These are phyloP conservation scores for Passer montanus DNA, from an alignment of 2,113 vertebrate genomes.

Conservation along the genomic window DNA sequence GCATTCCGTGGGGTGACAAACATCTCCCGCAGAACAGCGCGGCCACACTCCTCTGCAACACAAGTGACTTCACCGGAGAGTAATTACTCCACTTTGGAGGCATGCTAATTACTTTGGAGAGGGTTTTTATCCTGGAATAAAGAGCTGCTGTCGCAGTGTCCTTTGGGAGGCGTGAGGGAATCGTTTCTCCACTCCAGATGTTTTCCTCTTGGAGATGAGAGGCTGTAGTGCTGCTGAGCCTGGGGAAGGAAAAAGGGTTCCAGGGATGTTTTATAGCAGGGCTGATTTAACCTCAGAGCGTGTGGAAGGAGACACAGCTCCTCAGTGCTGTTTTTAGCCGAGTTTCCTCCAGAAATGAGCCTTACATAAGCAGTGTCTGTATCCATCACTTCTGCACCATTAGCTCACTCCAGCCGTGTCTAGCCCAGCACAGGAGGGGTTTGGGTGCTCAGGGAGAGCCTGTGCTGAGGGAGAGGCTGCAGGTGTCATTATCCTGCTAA, in stretches of 20 bases:
- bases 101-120: conserved; percentile 38
- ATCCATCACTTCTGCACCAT: not conserved
- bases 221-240: not conserved
- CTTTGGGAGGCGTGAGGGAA: not conserved
- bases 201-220: not conserved
- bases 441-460: not conserved
- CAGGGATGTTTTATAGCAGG: not conserved
- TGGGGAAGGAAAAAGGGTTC: not conserved
- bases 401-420: not conserved
- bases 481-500: fast-evolving
- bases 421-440: not conserved
- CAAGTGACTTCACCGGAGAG: not conserved
- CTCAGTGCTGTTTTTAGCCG: not conserved
- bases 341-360: conserved; percentile 5
- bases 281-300: not conserved
- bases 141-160: not conserved
- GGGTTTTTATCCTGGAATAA: not conserved
- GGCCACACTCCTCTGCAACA: not conserved
- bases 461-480: not conserved
- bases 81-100: conserved; percentile 9
- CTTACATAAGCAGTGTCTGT: not conserved
- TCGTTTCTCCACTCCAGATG: not conserved
- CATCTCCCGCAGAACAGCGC: not conserved
- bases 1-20: not conserved
- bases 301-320: not conserved